Evolutionary conservation across 2,113 vertebrate species (phyloP).

Genomic region (Nycticorax nycticorax): DNA sequence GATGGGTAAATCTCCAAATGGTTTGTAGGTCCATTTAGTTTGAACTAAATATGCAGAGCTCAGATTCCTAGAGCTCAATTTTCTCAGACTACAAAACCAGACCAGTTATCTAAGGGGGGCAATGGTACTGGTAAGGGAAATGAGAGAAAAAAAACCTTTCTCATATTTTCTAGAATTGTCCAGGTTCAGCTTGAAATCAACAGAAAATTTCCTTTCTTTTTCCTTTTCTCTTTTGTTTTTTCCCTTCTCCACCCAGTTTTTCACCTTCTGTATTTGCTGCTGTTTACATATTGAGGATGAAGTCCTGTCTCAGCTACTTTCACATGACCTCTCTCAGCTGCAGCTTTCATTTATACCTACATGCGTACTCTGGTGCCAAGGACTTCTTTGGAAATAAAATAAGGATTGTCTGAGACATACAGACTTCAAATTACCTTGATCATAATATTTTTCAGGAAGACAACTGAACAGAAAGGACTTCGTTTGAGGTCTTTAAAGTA

Average conservation of each 20-base stretch:
- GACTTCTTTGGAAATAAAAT: neutral
- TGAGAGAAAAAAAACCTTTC: neutral
- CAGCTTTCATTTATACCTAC: neutral
- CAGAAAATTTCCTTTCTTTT: neutral
- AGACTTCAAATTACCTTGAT: neutral
- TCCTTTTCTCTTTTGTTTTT: neutral
- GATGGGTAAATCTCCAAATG: slow-evolving; percentile 2
- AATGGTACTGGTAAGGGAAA: neutral
- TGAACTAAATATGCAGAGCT: neutral
- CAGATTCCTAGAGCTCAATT: slow-evolving; percentile 26
- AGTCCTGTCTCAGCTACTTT: neutral
- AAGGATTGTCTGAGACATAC: neutral
- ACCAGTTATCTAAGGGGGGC: neutral
- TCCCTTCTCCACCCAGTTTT: neutral
- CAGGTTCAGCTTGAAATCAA: neutral
- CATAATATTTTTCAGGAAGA: neutral
- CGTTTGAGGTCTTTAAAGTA: neutral
- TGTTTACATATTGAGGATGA: neutral
- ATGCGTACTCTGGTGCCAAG: neutral
- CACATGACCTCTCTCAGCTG: neutral
- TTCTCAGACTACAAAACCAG: neutral
- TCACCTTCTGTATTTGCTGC: neutral
- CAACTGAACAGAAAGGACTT: neutral
- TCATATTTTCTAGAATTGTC: neutral
- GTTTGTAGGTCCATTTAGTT: neutral